Evolutionary conservation across 2,797 vertebrate species (phyloP).

Genomic region (Meda fulgida): DNA sequence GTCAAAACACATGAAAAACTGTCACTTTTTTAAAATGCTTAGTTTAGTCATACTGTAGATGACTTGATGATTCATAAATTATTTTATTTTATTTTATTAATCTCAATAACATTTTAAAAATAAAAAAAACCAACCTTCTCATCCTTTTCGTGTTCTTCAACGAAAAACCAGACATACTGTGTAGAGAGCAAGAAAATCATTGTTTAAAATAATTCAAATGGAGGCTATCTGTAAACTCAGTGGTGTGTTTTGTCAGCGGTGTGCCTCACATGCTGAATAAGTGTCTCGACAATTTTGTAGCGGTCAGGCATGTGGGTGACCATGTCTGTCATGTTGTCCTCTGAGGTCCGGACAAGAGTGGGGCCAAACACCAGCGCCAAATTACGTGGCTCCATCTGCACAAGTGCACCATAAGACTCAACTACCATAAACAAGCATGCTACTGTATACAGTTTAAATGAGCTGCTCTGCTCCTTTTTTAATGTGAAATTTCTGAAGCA

Average conservation of each 20-base stretch:
- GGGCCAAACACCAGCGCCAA: slow-evolving; percentile 96
- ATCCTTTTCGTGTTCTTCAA: slow-evolving; percentile 89
- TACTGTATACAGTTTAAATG: background rate
- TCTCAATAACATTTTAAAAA: background rate
- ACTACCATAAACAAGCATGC: background rate
- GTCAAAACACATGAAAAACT: background rate
- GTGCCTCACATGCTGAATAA: slow-evolving; percentile 92
- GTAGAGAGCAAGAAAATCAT: slow-evolving; percentile 32
- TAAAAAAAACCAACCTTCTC: slow-evolving; percentile 82
- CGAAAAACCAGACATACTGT: slow-evolving; percentile 95
- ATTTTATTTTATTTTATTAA: background rate
- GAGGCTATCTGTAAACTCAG: background rate
- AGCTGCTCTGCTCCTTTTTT: background rate
- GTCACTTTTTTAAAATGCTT: background rate
- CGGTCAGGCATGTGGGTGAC: slow-evolving; percentile 99
- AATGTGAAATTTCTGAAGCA: background rate
- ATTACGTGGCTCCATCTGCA: slow-evolving; percentile 97
- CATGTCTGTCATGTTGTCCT: slow-evolving; percentile 99
- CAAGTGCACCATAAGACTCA: background rate
- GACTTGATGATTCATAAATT: background rate
- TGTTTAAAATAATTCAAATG: background rate
- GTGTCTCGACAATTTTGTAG: slow-evolving; percentile 97
- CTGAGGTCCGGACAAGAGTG: slow-evolving; percentile 92
- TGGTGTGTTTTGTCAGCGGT: background rate
- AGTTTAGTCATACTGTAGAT: background rate